A percentile compares a stretch with the other conserved stretches of the same genome.
Conservation (phyloP, 2,888 invertebrate genomes). For the Leptarthrus brevirostris region DNA sequence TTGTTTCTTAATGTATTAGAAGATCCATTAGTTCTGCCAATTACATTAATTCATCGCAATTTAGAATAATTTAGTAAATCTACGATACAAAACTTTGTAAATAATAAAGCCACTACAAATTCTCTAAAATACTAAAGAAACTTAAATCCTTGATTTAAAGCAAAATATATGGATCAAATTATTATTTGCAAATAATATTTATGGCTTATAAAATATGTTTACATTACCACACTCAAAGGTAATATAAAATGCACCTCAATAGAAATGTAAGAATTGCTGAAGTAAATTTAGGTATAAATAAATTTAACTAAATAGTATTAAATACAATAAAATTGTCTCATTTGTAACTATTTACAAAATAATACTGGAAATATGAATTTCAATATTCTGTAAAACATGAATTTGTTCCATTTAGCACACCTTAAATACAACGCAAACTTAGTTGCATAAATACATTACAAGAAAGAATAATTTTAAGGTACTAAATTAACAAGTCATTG, state of each 20-base stretch:
- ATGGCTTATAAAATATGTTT: background rate
- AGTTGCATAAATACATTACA: background rate
- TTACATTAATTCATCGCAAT: too few relatives aligned
- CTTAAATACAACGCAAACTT: background rate
- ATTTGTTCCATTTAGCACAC: constrained; percentile 27
- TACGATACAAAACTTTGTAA: too few relatives aligned
- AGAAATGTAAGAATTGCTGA: constrained; percentile 37
- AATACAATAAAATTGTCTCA: background rate
- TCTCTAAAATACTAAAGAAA: too few relatives aligned
- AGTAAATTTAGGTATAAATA: constrained; percentile 38
- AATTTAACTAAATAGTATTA: constrained; percentile 38
- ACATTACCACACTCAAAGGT: background rate
- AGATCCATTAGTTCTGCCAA: too few relatives aligned
- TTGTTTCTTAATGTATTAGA: too few relatives aligned
- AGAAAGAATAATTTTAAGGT: constrained; percentile 6
- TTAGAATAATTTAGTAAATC: too few relatives aligned
- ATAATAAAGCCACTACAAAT: too few relatives aligned
- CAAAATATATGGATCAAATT: too few relatives aligned
- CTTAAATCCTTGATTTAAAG: too few relatives aligned
- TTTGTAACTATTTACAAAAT: background rate
- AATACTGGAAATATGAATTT: background rate
- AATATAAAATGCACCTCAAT: constrained; percentile 3
- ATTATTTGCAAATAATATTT: too few relatives aligned
- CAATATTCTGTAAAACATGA: constrained; percentile 1
- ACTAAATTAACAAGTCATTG: constrained; percentile 30